Evolutionary conservation across 1,140 invertebrate genomes (phyloP).

Genomic region (Calephelis virginiensis): DNA sequence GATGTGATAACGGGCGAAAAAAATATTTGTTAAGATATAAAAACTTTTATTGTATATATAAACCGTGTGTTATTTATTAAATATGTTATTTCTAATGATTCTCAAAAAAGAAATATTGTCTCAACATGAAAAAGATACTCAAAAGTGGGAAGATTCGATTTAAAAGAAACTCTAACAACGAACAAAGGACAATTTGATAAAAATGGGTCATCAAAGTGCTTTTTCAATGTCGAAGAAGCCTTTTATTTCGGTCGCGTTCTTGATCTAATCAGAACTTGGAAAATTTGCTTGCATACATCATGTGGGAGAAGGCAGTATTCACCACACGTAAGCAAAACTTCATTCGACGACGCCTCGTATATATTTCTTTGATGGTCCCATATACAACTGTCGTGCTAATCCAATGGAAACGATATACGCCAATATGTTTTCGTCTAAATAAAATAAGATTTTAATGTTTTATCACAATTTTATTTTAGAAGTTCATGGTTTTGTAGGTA

Average conservation of each 20-base stretch:
- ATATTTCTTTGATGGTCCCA: conserved; percentile 57
- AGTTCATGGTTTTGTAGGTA: no score
- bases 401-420: conserved; percentile 50
- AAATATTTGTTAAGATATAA: no score
- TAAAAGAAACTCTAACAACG: conserved; percentile 6
- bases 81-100: neutral
- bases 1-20: no score
- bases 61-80: no score
- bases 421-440: conserved; percentile 57
- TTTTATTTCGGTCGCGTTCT: conserved; percentile 56
- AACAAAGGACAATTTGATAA: conserved; percentile 35
- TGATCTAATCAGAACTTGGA: conserved; percentile 73
- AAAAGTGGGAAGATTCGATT: conserved; percentile 1
- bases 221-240: conserved; percentile 28
- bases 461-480: neutral
- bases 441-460: conserved; percentile 53
- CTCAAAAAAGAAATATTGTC: neutral
- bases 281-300: conserved; percentile 74
- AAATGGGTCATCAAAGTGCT: conserved; percentile 33
- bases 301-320: conserved; percentile 43
- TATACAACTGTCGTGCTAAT: conserved; percentile 48
- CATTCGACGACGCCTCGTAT: conserved; percentile 45
- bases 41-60: no score
- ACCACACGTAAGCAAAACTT: conserved; percentile 58
- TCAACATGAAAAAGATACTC: neutral